Evolutionary conservation across 2,888 invertebrate species (phyloP).

Genomic region (Sipha maydis): DNA sequence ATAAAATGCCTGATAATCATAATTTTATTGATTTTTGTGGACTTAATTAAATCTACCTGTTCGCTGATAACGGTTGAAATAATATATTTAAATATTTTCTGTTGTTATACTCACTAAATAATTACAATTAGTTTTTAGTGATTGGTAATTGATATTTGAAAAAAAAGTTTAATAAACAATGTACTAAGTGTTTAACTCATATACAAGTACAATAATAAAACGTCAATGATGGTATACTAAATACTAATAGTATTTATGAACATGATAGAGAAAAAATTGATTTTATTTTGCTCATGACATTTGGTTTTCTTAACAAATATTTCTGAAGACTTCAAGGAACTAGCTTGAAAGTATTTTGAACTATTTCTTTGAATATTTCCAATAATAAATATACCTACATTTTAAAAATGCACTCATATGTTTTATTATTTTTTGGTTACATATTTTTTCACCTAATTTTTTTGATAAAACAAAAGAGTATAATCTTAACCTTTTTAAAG

Average conservation of each 20-base stretch:
- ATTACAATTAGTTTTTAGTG: not conserved
- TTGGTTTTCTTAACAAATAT: not conserved
- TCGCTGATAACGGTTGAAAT: not conserved
- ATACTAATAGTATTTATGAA: not conserved
- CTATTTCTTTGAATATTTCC: not conserved
- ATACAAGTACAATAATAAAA: not conserved
- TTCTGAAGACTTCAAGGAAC: not conserved
- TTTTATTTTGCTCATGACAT: not conserved
- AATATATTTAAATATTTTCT: not conserved
- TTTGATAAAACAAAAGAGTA: too few species aligned
- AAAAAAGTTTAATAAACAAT: not conserved
- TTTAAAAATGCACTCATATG: not conserved
- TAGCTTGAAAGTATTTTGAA: slow-evolving; percentile 5
- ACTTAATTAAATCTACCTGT: not conserved
- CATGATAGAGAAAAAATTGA: not conserved
- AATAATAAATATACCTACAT: not conserved
- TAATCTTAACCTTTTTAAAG: too few species aligned
- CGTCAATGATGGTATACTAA: not conserved
- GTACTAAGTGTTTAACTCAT: too few species aligned
- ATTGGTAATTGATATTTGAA: not conserved
- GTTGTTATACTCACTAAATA: not conserved
- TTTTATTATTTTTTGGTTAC: not conserved
- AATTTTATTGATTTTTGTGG: not conserved
- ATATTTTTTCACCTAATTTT: not conserved
- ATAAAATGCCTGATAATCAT: not conserved